These are phyloP conservation scores for Eugnorisma glareosa DNA, from an alignment of 2,888 invertebrate species.

Conservation along the genomic window DNA sequence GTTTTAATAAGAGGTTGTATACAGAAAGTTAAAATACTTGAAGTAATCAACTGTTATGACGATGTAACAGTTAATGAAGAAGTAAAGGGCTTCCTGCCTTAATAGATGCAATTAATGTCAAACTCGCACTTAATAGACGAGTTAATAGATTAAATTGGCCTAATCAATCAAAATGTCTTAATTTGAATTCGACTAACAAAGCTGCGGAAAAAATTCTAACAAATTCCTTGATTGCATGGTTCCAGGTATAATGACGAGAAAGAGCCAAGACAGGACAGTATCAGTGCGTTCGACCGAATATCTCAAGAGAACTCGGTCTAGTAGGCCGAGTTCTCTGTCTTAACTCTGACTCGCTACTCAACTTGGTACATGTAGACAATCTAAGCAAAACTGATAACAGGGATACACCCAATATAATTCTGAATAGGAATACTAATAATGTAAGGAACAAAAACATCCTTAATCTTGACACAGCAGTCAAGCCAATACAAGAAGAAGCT, in stretches of 20 bases:
- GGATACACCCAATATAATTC: background rate
- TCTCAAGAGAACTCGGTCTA: too few relatives aligned
- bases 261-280: background rate
- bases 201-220: background rate
- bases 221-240: background rate
- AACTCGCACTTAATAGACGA: conserved; percentile 7
- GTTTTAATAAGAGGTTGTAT: conserved; percentile 9
- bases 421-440: background rate
- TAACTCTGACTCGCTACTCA: background rate
- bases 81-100: conserved; percentile 31
- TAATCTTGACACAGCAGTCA: background rate
- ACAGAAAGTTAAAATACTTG: conserved; percentile 13
- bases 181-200: conserved; percentile 1
- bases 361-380: background rate
- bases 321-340: background rate
- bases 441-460: background rate
- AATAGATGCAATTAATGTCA: conserved; percentile 36
- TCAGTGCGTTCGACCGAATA: background rate
- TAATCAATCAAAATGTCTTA: conserved; percentile 34
- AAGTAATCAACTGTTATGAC: conserved; percentile 11
- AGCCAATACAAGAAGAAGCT: background rate
- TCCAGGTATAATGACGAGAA: background rate
- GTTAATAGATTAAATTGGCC: conserved; percentile 20
- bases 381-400: background rate
- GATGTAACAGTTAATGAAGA: conserved; percentile 26